These are phyloP conservation scores for Catagonus wagneri DNA, from an alignment of 2,113 vertebrate genomes.

Conservation along the genomic window DNA sequence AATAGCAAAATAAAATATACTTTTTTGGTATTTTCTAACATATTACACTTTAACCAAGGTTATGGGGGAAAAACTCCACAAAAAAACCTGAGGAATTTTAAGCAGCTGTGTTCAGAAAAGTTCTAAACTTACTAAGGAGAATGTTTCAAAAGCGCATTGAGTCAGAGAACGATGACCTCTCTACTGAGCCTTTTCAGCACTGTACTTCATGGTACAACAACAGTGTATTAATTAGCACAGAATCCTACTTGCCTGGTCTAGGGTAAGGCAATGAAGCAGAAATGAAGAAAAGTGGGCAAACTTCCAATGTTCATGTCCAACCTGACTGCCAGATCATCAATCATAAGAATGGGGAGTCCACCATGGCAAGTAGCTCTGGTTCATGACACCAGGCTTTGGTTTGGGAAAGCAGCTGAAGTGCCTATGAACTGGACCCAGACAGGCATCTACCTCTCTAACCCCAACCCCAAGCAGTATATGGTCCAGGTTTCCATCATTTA, in stretches of 20 bases:
- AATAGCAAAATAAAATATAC: constrained; percentile 50
- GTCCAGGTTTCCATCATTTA: constrained; percentile 11
- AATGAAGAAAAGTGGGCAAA: not conserved
- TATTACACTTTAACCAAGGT: constrained; percentile 27
- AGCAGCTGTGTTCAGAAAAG: not conserved
- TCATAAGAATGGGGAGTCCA: not conserved
- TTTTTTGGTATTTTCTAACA: constrained; percentile 45
- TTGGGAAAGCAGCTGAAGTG: constrained; percentile 3
- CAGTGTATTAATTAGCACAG: not conserved
- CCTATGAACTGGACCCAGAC: not conserved
- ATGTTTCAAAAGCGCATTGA: not conserved
- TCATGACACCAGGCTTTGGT: not conserved
- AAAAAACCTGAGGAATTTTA: constrained; percentile 27
- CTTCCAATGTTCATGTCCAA: not conserved
- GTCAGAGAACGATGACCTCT: not conserved
- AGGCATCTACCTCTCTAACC: not conserved
- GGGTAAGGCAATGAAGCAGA: not conserved
- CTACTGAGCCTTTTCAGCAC: not conserved
- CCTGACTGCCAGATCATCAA: not conserved
- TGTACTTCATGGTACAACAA: not conserved
- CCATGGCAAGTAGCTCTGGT: not conserved
- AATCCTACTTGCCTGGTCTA: constrained; percentile 1
- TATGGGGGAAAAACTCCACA: not conserved
- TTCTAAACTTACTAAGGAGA: not conserved
- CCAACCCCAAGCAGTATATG: not conserved